Evolutionary conservation across 2,888 invertebrate genomes (phyloP), one percentile per base, ranked within the genome.

Genomic region (Amblyteles armatorius): DNA sequence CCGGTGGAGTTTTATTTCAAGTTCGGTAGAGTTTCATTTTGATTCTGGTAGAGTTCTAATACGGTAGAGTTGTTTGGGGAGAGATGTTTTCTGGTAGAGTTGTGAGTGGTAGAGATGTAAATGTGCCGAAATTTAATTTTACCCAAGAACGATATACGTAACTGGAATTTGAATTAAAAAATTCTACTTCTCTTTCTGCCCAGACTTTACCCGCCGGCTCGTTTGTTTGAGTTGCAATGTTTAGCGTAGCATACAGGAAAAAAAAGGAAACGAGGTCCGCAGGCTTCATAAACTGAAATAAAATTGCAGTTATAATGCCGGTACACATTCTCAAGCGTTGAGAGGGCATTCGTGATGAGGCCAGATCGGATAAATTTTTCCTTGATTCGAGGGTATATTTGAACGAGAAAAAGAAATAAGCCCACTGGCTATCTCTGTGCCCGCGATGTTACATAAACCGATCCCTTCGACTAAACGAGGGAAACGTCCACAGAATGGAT

Each of bases 391-490:
- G 72, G 63, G n/a, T 52, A 65, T 63, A 48, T 80, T 60, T 22
- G 60, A 44, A 60, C 33, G 52, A 36, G 57, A 40, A 63, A n/a
- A 50, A 16, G 5, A 63, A 73, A 19, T 52, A 48, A 79, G 63
- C 50, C 67, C 55, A 13, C 36, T 13, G 22, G 22, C 11, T 44
- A 9, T 69, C 48, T 50, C 63, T 73, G 67, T 50, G 40, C 67
- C 44, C 57, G 55, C 55, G 57, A 65, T 67, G 82, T 60, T 71
- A 50, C 13, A 60, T 73, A 50, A 79, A 52, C 50, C 63, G 69
- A 71, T n/a, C 69, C 33, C 19, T 33, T 79, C 69, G 55, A 60
- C 50, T 40, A 74, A 65, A 74, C 68, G 79, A 52, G 40, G 29
- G 22, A 48, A 44, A 33, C 63, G 26, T 83, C 40, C 55, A 57